These are phyloP conservation scores for Athalia rosae DNA, from an alignment of 2,888 invertebrate genomes.

Conservation along the genomic window DNA sequence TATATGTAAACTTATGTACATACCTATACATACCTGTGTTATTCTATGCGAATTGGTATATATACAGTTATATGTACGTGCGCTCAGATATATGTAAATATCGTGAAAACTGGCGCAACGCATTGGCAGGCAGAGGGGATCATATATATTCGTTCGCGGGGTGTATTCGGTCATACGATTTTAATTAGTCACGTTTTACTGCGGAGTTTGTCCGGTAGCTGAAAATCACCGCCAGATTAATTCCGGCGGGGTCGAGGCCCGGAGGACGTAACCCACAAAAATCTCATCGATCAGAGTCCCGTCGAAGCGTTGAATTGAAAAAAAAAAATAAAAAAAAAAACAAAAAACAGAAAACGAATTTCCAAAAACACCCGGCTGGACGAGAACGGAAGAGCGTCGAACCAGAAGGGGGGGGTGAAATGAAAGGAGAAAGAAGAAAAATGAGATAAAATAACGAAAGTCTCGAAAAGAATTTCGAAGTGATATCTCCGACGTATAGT, in stretches of 20 bases:
- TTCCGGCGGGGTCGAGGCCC: not conserved
- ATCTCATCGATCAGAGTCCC: no score
- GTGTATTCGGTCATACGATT: not conserved
- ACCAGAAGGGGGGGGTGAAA: not conserved
- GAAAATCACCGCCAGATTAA: not conserved
- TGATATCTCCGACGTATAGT: conserved; percentile 10
- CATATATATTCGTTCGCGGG: no score
- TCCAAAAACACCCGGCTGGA: no score
- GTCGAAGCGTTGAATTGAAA: no score
- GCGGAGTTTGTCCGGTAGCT: not conserved
- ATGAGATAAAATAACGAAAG: not conserved
- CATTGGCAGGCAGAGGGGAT: no score
- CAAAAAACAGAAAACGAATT: no score
- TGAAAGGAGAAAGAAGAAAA: not conserved
- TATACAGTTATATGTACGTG: not conserved
- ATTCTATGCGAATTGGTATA: not conserved
- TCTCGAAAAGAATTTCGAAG: not conserved
- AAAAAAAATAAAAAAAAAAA: no score
- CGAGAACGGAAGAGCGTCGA: no score
- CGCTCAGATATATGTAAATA: no score
- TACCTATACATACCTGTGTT: not conserved
- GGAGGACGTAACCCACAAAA: no score
- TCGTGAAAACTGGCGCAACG: no score
- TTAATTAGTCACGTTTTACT: conserved; percentile 35
- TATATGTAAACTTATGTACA: conserved; percentile 3